phyloP scores from a whole-genome alignment of 2,797 vertebrate species.

The Enteromius paludinosus region DNA sequence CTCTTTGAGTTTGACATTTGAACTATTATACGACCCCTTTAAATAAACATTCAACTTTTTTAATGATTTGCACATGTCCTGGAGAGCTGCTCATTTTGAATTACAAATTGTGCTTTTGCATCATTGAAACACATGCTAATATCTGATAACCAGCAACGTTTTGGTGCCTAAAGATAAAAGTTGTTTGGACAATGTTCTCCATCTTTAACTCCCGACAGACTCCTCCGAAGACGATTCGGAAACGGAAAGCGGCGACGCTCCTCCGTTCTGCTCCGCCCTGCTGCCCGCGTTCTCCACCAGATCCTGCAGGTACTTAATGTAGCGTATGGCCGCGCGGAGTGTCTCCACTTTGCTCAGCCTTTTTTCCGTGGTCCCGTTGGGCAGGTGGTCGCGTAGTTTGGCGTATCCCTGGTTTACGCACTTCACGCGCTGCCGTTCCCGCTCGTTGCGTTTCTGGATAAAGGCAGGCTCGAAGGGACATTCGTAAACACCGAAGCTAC shows the following conservation, averaged over 20 bases:
- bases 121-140: not conserved
- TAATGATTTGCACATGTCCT: not conserved
- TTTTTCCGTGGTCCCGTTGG: slow-evolving; percentile 73
- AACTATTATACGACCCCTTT: not conserved
- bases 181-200: not conserved
- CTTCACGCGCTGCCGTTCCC: slow-evolving; percentile 84
- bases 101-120: not conserved
- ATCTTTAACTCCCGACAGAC: slow-evolving; percentile 55
- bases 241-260: slow-evolving; percentile 36
- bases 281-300: slow-evolving; percentile 69
- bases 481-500: slow-evolving; percentile 78
- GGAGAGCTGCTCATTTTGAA: not conserved
- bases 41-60: not conserved
- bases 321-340: slow-evolving; percentile 83
- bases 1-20: too few species aligned
- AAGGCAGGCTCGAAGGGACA: slow-evolving; percentile 84
- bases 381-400: slow-evolving; percentile 83
- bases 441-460: slow-evolving; percentile 86
- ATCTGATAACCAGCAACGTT: not conserved
- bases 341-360: slow-evolving; percentile 89
- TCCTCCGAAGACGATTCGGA: slow-evolving; percentile 59
- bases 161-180: not conserved
- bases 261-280: not conserved
- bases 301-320: slow-evolving; percentile 85
- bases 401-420: slow-evolving; percentile 87